phyloP scores from a whole-genome alignment of 2,113 vertebrate genomes.

The Rhinichthys klamathensis region DNA sequence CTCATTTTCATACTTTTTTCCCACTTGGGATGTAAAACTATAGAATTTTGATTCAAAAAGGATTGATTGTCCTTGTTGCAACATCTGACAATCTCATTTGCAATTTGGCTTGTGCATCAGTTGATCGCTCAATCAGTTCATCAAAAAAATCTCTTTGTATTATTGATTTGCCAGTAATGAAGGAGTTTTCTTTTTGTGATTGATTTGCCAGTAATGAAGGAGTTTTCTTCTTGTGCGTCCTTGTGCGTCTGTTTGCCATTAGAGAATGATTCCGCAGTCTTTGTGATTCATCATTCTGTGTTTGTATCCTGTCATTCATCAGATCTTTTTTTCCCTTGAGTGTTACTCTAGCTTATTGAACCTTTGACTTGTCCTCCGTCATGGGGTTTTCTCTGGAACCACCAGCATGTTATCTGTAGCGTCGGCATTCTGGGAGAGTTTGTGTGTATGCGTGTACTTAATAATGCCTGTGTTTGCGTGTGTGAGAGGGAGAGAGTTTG shows the following conservation, averaged over 20 bases:
- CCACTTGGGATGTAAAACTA: constrained; percentile 22
- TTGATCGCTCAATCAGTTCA: not conserved
- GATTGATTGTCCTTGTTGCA: not conserved
- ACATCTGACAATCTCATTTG: not conserved
- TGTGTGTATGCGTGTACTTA: not conserved
- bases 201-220: not conserved
- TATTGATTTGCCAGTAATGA: constrained; percentile 4
- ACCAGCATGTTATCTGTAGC: not conserved
- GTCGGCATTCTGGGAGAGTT: not conserved
- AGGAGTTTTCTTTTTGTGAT: not conserved
- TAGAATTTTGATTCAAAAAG: not conserved
- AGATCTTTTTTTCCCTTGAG: constrained; percentile 25
- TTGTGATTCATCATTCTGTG: constrained; percentile 44
- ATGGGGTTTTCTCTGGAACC: constrained; percentile 42
- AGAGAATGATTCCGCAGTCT: not conserved
- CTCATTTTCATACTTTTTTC: constrained; percentile 17
- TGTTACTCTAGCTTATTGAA: constrained; percentile 40
- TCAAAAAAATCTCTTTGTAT: not conserved
- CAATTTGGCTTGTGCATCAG: not conserved
- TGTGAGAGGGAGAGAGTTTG: not conserved
- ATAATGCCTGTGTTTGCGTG: not conserved
- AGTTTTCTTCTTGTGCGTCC: not conserved
- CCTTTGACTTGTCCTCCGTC: constrained; percentile 34
- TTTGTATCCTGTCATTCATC: constrained; percentile 47
- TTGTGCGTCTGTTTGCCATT: constrained; percentile 5